Conservation (phyloP, 2,797 vertebrate genomes). For the Nasua narica region DNA sequence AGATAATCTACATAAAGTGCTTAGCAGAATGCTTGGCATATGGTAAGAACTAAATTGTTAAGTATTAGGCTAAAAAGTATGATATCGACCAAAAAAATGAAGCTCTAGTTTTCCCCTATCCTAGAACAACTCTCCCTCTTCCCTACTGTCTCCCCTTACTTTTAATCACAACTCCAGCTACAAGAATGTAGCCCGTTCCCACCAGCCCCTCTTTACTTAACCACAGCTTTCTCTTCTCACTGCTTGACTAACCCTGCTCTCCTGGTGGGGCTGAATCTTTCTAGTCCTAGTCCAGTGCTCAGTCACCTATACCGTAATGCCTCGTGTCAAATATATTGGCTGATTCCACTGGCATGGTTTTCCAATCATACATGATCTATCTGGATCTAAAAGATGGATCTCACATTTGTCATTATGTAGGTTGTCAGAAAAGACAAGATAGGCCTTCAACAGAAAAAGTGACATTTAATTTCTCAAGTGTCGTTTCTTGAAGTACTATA, state of each 20-base stretch:
- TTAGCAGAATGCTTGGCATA: background rate
- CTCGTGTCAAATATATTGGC: constrained; percentile 4
- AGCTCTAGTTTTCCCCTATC: background rate
- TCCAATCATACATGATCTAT: background rate
- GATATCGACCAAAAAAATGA: background rate
- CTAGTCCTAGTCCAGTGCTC: background rate
- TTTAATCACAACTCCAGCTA: background rate
- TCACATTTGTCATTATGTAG: constrained; percentile 22
- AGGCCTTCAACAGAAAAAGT: constrained; percentile 19
- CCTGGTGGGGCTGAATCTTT: background rate
- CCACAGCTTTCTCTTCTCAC: background rate
- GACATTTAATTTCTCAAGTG: constrained; percentile 44
- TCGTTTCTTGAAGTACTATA: constrained; percentile 49
- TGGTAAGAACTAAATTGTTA: background rate
- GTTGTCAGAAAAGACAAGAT: constrained; percentile 11
- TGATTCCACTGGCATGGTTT: background rate
- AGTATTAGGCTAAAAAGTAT: background rate
- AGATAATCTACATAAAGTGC: background rate
- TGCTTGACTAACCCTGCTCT: constrained; percentile 1
- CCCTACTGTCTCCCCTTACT: background rate
- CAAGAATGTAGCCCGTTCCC: background rate
- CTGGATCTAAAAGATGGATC: background rate
- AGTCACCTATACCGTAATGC: background rate
- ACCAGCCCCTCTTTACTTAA: background rate
- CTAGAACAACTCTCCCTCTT: background rate